Evolutionary conservation across 2,113 vertebrate genomes (phyloP).

Genomic region (Hiodon alosoides): DNA sequence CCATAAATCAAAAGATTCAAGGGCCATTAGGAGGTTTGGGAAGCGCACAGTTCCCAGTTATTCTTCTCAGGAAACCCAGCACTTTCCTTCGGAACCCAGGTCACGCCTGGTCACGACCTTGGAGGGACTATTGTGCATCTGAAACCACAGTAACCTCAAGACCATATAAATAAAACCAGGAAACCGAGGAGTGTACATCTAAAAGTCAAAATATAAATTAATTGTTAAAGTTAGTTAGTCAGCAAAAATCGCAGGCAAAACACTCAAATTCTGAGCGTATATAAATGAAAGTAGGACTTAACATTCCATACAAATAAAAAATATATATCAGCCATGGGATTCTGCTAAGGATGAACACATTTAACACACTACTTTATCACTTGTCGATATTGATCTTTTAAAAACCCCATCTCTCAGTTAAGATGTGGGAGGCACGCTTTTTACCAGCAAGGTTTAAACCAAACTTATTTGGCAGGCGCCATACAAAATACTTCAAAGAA

Average conservation of each 20-base stretch:
- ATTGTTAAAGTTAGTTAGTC: background rate
- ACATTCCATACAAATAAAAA: no score
- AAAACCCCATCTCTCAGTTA: background rate
- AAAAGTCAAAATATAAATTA: background rate
- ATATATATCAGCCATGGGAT: no score
- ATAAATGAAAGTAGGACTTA: no score
- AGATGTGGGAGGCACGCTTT: background rate
- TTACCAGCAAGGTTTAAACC: background rate
- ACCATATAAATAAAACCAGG: conserved; percentile 19
- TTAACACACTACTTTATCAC: no score
- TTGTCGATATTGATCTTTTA: no score
- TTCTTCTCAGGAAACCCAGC: conserved; percentile 61
- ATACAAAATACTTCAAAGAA: conserved; percentile 9
- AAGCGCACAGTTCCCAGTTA: conserved; percentile 69
- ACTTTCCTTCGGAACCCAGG: conserved; percentile 55
- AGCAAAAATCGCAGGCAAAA: background rate
- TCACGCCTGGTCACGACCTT: conserved; percentile 58
- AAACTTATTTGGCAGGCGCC: background rate
- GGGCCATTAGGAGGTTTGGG: conserved; percentile 65
- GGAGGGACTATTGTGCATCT: conserved; percentile 51
- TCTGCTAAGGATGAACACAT: no score
- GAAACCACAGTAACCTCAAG: conserved; percentile 50
- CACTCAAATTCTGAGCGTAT: background rate
- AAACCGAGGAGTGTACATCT: background rate
- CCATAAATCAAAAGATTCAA: conserved; percentile 60